Percentiles rank a stretch among this genome's conserved stretches.
These are phyloP conservation scores for Volucella inflata DNA, from an alignment of 2,888 invertebrate genomes.

Conservation along the genomic window DNA sequence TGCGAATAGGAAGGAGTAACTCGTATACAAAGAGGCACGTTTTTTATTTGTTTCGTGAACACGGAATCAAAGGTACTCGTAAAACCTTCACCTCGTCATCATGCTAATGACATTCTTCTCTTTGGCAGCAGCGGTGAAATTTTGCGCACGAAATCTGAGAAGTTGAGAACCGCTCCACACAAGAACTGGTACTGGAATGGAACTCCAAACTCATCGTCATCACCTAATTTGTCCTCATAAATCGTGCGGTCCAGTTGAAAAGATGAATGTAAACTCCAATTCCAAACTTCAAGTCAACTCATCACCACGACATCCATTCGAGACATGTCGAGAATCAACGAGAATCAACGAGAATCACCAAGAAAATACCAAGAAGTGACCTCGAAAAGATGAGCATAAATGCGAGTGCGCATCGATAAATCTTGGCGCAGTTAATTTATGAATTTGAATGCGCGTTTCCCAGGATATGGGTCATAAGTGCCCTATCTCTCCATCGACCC, in stretches of 20 bases:
- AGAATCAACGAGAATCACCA: constrained; percentile 34
- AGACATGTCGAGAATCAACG: not conserved
- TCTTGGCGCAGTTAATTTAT: constrained; percentile 71
- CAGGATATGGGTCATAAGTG: constrained; percentile 75
- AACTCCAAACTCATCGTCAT: constrained; percentile 34
- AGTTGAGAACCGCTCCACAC: too few species aligned
- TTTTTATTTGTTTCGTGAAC: not conserved
- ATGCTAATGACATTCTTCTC: constrained; percentile 57
- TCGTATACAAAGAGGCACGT: too few species aligned
- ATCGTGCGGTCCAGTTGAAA: constrained; percentile 42
- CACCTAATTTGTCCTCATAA: constrained; percentile 75
- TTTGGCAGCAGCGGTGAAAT: constrained; percentile 24
- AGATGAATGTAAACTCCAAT: constrained; percentile 31
- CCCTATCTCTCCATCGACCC: constrained; percentile 70
- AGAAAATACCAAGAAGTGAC: not conserved
- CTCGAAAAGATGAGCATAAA: constrained; percentile 25
- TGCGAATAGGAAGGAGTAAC: not conserved
- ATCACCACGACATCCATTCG: constrained; percentile 43
- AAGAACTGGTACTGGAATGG: too few species aligned
- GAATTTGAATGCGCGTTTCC: constrained; percentile 67
- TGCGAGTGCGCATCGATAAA: constrained; percentile 57
- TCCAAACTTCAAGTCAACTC: constrained; percentile 1
- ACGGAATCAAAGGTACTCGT: not conserved
- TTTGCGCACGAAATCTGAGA: constrained; percentile 58
- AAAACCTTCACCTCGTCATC: constrained; percentile 30